Conservation (phyloP, 2,797 vertebrate genomes). For the Falco rusticolus region DNA sequence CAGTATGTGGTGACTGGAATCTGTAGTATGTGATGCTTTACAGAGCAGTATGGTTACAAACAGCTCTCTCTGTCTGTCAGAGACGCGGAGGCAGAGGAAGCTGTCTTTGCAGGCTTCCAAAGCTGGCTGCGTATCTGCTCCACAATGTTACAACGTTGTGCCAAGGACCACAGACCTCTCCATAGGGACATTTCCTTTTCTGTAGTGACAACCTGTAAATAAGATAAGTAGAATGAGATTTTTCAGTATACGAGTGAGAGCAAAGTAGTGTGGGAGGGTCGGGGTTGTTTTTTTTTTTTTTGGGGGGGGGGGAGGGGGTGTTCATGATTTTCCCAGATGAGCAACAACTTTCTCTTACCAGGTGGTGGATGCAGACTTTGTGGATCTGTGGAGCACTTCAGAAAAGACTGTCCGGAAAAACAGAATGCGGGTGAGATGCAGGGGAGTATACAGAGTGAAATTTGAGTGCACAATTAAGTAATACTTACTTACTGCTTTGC, state of each 20-base stretch:
- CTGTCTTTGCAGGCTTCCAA: not conserved
- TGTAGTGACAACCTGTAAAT: too few species aligned
- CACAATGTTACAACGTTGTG: fast-evolving
- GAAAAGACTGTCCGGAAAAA: slow-evolving; percentile 91
- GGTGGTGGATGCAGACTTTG: slow-evolving; percentile 92
- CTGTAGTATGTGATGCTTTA: not conserved
- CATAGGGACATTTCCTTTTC: too few species aligned
- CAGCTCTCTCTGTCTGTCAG: not conserved
- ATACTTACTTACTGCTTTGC: not conserved
- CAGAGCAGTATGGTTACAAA: not conserved
- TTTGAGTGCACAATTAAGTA: not conserved
- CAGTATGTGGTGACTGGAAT: not conserved
- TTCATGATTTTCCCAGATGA: too few species aligned
- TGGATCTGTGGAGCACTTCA: slow-evolving; percentile 95
- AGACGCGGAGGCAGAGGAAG: not conserved
- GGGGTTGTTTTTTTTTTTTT: too few species aligned
- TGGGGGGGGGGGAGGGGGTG: too few species aligned
- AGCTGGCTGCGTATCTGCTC: not conserved
- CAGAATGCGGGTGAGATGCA: slow-evolving; percentile 83
- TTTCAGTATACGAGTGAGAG: not conserved
- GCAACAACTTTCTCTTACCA: slow-evolving; percentile 52
- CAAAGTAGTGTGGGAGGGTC: not conserved
- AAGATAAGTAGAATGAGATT: not conserved
- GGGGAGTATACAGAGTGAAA: not conserved
- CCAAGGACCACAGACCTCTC: not conserved